Evolutionary conservation across 1,140 invertebrate species (phyloP), one percentile per base, ranked within the genome.

Genomic region (Leptestheria dahalacensis): DNA sequence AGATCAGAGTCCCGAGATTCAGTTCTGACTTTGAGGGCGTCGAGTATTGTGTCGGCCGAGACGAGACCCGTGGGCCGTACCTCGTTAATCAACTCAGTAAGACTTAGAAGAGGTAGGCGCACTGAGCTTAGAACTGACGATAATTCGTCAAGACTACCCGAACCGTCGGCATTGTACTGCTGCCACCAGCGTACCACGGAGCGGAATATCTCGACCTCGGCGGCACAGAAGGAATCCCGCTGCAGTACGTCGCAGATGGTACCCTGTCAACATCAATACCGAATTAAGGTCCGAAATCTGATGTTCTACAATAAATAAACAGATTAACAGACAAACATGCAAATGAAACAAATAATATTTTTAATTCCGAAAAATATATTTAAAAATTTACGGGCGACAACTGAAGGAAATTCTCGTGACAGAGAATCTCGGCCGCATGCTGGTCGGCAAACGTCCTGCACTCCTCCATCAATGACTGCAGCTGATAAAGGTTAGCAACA

Each of bases 141-240:
- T 6, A 62, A 15, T 51, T 60, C 55, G 12, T 57, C 57, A 46
- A 65, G 52, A 63, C 61, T 25, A 29, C 54, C 47, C 3, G 66
- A 64, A 64, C 86, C 81, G 24, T 79, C 65, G 63, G 79, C 78
- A 68, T 81, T 75, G 79, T 96, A 81, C 65, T 82, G 73, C 68
- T 79, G 82, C 61, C 86, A 84, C 94, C 94, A 98, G 52, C 78
- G 77, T 67, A 80, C 78, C 1, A 97, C 86, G 6, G 88, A 86
- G 65, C 81, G 76, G 73, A 98, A 99, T 62, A 99, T 96, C 66
- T 97, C 85, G 24, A 94, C 87, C 75, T 99, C 95, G 3, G 85
- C 82, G 0, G 90, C 92, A 77, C 88, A 97, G 74, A 98, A 97
- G 1, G 93, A 97, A 73, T 97, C 88, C 54, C 93, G 76, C 52